Evolutionary conservation across 1,140 invertebrate genomes (phyloP), one percentile per base, ranked within the genome.

Genomic region (Probaryconus sp.): DNA sequence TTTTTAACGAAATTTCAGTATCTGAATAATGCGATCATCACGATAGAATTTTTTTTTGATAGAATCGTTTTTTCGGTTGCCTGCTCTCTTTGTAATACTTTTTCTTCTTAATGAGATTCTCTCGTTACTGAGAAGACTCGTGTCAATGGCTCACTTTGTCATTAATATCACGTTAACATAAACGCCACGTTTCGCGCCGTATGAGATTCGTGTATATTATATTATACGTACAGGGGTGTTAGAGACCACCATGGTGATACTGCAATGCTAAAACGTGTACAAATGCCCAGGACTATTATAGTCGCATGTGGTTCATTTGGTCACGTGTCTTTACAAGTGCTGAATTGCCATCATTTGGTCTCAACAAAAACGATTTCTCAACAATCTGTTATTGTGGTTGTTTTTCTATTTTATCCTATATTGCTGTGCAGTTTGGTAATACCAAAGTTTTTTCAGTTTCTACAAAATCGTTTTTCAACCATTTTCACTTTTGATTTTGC

Each of bases 301-400:
- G 75, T 64, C 42, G 70, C 76, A 78, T 79, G 81, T 60, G 77
- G 78, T 80, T 78, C 70, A 76, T 78, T 78, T 64, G 64, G 81
- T 69, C 83, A 85, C 82, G 83, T 85, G 83, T 79, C 80, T 24
- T 67, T 78, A 76, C 79, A 80, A 79, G 78, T 70, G 76, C 40
- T 55, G 69, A 78, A 83, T 83, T 81, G 73, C 67, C 76, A 70
- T 81, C 80, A 76, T 83, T 85, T 81, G 80, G 71, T 71, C 33
- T 74, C 69, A 51, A 43, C n/a, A 55, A 78, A 64, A 65, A 72
- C 56, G 31, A 17, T 65, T 40, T 13, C 28, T 31, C 16, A 48
- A 63, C 42, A 30, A 60, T 51, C 37, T 20, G 28, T 53, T 45
- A 42, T 63, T 51, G 51, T 11, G 18, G 21, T 33, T 3, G 3